These are phyloP conservation scores for Copidosoma floridanum DNA, from an alignment of 1,140 invertebrate species.

Conservation along the genomic window DNA sequence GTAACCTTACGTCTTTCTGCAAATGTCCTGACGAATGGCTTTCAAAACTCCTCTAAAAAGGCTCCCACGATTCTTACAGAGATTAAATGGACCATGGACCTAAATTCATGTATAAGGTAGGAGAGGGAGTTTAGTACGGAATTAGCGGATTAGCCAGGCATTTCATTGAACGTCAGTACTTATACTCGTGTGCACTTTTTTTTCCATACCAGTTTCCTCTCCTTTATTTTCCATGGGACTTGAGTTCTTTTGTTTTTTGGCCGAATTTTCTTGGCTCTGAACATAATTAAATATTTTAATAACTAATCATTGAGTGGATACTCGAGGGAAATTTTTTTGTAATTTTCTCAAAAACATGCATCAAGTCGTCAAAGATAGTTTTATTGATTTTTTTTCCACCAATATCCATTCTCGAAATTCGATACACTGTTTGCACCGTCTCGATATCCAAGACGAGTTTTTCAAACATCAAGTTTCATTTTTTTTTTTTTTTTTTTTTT, in stretches of 20 bases:
- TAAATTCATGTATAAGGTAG: no score
- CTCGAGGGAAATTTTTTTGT: neutral
- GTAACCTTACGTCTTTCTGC: no score
- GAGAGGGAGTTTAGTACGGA: no score
- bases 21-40: no score
- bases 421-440: conserved; percentile 17
- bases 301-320: neutral
- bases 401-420: conserved; percentile 26
- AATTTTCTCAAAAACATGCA: neutral
- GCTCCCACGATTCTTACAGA: no score
- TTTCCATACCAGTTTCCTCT: conserved; percentile 4
- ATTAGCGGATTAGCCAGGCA: conserved; percentile 46
- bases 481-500: neutral
- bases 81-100: no score
- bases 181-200: neutral
- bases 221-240: conserved; percentile 7
- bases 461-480: no score
- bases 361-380: neutral
- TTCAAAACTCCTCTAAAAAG: no score
- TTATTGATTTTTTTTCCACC: neutral
- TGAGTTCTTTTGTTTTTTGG: conserved; percentile 10
- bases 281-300: neutral
- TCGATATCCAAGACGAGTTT: conserved; percentile 10
- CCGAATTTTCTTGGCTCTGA: neutral
- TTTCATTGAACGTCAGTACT: conserved; percentile 35